Conservation (phyloP, 2,888 invertebrate species). For the Callyntrura guangdongensis region DNA sequence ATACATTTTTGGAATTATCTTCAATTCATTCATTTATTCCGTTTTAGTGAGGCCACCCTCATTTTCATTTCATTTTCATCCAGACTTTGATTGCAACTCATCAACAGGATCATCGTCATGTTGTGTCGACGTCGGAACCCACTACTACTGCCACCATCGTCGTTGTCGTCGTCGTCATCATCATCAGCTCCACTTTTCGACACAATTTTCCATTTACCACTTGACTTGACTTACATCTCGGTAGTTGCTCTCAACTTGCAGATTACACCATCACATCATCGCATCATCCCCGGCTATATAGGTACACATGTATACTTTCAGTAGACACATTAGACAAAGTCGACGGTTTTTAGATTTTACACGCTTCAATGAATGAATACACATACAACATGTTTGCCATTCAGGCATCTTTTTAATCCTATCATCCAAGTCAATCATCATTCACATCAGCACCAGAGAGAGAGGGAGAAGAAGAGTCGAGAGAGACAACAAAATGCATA, state of each 20-base stretch:
- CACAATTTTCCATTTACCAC: slow-evolving; percentile 61
- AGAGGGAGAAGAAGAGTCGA: neutral
- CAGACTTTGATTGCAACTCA: slow-evolving; percentile 46
- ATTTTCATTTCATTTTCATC: slow-evolving; percentile 62
- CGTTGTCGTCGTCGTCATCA: neutral
- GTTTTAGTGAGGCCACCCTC: slow-evolving; percentile 66
- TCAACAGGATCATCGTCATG: neutral
- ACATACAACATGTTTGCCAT: slow-evolving; percentile 19
- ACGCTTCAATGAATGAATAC: slow-evolving; percentile 55
- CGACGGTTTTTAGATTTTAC: slow-evolving; percentile 14
- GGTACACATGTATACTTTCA: neutral
- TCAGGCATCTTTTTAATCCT: slow-evolving; percentile 64
- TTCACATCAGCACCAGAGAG: slow-evolving; percentile 1
- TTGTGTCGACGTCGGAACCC: neutral
- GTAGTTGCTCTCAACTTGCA: neutral
- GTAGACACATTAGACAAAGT: neutral
- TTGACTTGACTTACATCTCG: slow-evolving; percentile 40
- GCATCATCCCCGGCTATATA: neutral
- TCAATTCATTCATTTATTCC: slow-evolving; percentile 59
- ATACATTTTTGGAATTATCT: slow-evolving; percentile 53
- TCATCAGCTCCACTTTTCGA: neutral
- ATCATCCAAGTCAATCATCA: slow-evolving; percentile 77
- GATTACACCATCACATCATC: slow-evolving; percentile 17
- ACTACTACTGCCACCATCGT: neutral
- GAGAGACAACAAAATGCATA: slow-evolving; percentile 27